phyloP scores from a whole-genome alignment of 2,113 vertebrate genomes.

The Ictidomys tridecemlineatus region DNA sequence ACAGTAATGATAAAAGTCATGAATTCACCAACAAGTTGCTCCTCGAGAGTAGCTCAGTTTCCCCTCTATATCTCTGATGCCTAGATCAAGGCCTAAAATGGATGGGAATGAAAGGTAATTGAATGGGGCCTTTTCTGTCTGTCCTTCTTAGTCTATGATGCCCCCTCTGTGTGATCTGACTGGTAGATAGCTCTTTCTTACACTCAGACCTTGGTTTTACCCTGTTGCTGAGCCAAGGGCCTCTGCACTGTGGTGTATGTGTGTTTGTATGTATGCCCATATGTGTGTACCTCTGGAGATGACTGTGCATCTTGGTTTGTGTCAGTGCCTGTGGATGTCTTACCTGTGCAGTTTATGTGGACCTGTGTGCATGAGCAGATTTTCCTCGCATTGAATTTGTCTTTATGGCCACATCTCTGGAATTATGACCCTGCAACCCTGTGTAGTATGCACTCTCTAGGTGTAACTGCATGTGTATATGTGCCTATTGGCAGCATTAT shows the following conservation, averaged over 20 bases:
- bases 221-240: not conserved
- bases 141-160: not conserved
- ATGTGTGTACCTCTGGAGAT: not conserved
- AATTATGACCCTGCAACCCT: slow-evolving; percentile 1
- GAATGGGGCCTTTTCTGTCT: not conserved
- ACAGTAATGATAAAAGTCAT: not conserved
- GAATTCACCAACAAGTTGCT: not conserved
- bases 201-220: slow-evolving; percentile 7
- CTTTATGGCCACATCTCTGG: slow-evolving; percentile 48
- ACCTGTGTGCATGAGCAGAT: not conserved
- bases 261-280: not conserved
- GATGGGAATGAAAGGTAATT: not conserved
- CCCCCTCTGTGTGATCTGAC: not conserved
- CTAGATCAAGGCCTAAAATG: not conserved
- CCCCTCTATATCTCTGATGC: not conserved
- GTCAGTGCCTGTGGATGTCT: not conserved
- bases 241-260: not conserved
- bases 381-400: not conserved
- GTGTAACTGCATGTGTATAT: not conserved
- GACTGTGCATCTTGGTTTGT: not conserved
- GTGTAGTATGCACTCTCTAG: not conserved
- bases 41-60: not conserved
- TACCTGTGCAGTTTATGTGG: not conserved
- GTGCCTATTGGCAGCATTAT: slow-evolving; percentile 38
- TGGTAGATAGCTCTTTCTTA: slow-evolving; percentile 1